Evolutionary conservation across 2,888 invertebrate species (phyloP), one percentile per base, ranked within the genome.

Genomic region (Sesia apiformis): DNA sequence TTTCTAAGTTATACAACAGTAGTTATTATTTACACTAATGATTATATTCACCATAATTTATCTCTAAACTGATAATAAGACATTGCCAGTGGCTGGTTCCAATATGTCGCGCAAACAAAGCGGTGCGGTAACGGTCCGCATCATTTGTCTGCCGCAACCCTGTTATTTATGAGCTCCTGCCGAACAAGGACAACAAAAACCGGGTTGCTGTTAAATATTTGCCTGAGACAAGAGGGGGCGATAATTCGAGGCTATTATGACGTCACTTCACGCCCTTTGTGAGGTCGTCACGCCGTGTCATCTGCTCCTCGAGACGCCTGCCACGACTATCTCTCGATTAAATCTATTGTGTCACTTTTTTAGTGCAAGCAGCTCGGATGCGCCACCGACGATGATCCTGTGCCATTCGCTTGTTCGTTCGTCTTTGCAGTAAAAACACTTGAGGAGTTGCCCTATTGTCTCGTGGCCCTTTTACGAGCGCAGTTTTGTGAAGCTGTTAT

Each of bases 191-290:
- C 81, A 72, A 85, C 77, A 87, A 86, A 87, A 87, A 85, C 81
- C 71, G 77, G 75, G 78, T 74, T 84, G 83, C 76, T 82, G 85
- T 86, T 88, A 89, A 89, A 89, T 89, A 89, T 89, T 89, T 88
- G 84, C 82, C 80, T 86, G 86, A 88, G 88, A 89, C 89, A 88
- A 86, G 87, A 87, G 86, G 83, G 86, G 75, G 84, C 78, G 89
- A 89, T 89, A 89, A 89, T 89, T 87, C 88, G 88, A 85, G 76
- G 83, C 84, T 86, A 89, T 89, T 88, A 89, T 88, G 89, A 88
- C 88, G 88, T 89, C 87, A 88, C 80, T 88, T 88, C 84, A 84
- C 88, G 87, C 87, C 87, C 77, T 87, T 89, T 89, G 88, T 89
- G 78, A 75, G 82, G 76, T 80, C 87, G 85, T 89, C 87, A 87